Percentiles rank a stretch among this genome's conserved stretches.
Conservation (phyloP, 2,888 invertebrate genomes). For the Himalopsyche japonica region DNA sequence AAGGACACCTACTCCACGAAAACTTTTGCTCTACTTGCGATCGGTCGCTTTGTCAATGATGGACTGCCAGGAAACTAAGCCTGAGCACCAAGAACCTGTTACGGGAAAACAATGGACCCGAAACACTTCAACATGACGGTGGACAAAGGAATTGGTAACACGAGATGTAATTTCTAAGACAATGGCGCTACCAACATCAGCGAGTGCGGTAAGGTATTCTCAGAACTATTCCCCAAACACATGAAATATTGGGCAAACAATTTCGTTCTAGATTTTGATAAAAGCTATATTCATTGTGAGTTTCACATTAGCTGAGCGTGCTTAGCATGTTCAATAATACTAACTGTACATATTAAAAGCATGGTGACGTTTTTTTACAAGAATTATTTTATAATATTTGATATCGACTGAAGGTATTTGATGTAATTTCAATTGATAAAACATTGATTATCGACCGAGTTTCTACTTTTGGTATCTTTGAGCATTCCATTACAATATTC, state of each 20-base stretch:
- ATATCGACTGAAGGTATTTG: no score
- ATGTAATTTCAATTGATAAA: no score
- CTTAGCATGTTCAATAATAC: no score
- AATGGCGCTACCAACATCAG: not conserved
- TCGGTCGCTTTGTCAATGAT: not conserved
- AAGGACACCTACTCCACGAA: not conserved
- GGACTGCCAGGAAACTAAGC: not conserved
- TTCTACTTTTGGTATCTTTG: no score
- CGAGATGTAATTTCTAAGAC: not conserved
- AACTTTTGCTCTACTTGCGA: not conserved
- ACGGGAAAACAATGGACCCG: not conserved
- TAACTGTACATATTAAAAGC: no score
- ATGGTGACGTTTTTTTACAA: no score
- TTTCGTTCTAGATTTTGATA: not conserved
- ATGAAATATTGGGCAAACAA: not conserved
- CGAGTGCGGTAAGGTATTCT: not conserved
- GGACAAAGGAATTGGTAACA: not conserved
- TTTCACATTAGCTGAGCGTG: no score
- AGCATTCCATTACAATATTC: no score
- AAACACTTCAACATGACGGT: not conserved
- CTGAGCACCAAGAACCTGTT: not conserved
- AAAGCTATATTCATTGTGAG: no score
- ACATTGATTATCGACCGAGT: no score
- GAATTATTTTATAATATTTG: no score
- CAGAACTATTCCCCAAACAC: not conserved